phyloP scores from a whole-genome alignment of 2,797 vertebrate species.

The Microtus agrestis region DNA sequence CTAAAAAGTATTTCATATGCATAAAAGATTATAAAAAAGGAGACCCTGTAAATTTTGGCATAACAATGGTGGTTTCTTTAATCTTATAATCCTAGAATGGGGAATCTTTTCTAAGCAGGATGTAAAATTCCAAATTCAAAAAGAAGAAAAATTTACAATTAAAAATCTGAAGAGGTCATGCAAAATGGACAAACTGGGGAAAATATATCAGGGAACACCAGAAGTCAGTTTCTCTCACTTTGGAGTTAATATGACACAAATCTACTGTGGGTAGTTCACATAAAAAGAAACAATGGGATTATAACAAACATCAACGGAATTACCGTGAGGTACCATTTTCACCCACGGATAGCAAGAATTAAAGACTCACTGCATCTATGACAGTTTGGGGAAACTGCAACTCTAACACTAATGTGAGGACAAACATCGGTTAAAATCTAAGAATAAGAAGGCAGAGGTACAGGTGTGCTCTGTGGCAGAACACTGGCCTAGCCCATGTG shows the following conservation, averaged over 20 bases:
- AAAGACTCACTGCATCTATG: not conserved
- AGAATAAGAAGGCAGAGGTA: not conserved
- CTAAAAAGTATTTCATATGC: slow-evolving; percentile 30
- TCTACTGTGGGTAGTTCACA: not conserved
- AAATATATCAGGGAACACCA: not conserved
- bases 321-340: slow-evolving; percentile 17
- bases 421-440: not conserved
- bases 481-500: not conserved
- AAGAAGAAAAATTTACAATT: slow-evolving; percentile 38
- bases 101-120: slow-evolving; percentile 48
- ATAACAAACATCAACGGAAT: slow-evolving; percentile 30
- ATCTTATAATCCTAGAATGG: not conserved
- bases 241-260: not conserved
- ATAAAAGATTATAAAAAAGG: slow-evolving; percentile 30
- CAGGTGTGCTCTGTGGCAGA: not conserved
- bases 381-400: slow-evolving; percentile 15
- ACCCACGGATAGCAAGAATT: not conserved
- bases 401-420: not conserved
- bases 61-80: slow-evolving; percentile 27
- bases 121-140: slow-evolving; percentile 32
- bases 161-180: slow-evolving; percentile 59
- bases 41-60: slow-evolving; percentile 36
- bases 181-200: not conserved
- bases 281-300: not conserved
- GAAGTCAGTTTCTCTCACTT: slow-evolving; percentile 42